Percentiles rank a stretch among this genome's conserved stretches.
phyloP scores from a whole-genome alignment of 1,140 invertebrate genomes.

The Pogonomyrmex barbatus region DNA sequence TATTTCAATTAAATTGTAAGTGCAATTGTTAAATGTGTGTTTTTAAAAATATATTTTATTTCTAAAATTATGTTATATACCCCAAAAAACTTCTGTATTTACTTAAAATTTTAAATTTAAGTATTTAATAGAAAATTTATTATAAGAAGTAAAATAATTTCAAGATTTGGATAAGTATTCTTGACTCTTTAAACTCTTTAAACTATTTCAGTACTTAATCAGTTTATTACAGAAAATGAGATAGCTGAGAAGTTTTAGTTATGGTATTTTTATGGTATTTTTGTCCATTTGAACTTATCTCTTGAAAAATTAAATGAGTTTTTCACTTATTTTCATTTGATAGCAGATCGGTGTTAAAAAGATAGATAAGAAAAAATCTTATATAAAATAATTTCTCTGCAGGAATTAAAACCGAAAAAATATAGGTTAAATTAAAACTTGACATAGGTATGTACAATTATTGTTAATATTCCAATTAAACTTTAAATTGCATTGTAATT shows the following conservation, averaged over 20 bases:
- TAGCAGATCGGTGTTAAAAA: not conserved
- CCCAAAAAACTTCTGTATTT: not conserved
- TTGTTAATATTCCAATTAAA: not conserved
- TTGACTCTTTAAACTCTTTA: not conserved
- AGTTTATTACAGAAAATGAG: no score
- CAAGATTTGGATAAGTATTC: not conserved
- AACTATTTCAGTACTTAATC: not conserved
- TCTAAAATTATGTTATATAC: not conserved
- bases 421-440: not conserved
- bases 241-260: no score
- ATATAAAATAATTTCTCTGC: not conserved
- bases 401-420: not conserved
- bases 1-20: not conserved
- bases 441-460: not conserved
- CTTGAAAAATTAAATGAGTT: no score
- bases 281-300: no score
- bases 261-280: no score
- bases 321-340: no score
- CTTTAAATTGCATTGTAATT: constrained; percentile 17
- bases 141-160: not conserved
- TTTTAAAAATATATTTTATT: not conserved
- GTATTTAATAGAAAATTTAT: not conserved
- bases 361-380: not conserved
- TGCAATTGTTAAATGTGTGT: not conserved
- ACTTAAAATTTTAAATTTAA: not conserved